Conservation (phyloP, 2,113 vertebrate genomes). For the Cyprinodon tularosa region DNA sequence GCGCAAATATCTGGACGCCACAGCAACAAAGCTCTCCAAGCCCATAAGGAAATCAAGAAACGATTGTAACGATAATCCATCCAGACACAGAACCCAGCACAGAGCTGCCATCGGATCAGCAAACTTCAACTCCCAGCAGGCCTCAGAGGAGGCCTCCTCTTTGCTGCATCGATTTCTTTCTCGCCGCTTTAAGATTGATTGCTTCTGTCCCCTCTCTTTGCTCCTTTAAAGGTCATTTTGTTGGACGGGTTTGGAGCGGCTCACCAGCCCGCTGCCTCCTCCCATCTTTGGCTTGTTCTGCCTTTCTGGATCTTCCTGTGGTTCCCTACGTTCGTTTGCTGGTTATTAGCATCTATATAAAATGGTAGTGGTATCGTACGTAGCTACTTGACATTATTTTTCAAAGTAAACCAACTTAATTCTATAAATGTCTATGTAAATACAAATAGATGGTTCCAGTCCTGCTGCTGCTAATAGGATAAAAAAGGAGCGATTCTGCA, state of each 20-base stretch:
- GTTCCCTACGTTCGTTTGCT: constrained; percentile 75
- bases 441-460: constrained; percentile 62
- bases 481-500: constrained; percentile 56
- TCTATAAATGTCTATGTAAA: constrained; percentile 76
- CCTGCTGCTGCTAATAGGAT: constrained; percentile 68
- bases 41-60: constrained; percentile 51
- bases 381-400: constrained; percentile 77
- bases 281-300: constrained; percentile 56
- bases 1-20: constrained; percentile 55
- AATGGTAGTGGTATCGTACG: constrained; percentile 75
- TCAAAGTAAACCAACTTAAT: constrained; percentile 67
- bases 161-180: constrained; percentile 15
- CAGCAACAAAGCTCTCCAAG: constrained; percentile 54
- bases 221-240: constrained; percentile 44
- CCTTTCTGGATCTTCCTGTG: constrained; percentile 75
- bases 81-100: constrained; percentile 44
- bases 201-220: constrained; percentile 13
- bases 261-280: constrained; percentile 66
- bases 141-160: constrained; percentile 43
- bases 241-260: constrained; percentile 56
- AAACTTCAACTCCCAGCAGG: constrained; percentile 36
- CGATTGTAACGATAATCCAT: constrained; percentile 65
- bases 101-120: constrained; percentile 51
- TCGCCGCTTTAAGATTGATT: constrained; percentile 25
- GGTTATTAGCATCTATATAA: constrained; percentile 76